phyloP scores from a whole-genome alignment of 2,797 vertebrate genomes.

The Otolemur crassicaudatus region DNA sequence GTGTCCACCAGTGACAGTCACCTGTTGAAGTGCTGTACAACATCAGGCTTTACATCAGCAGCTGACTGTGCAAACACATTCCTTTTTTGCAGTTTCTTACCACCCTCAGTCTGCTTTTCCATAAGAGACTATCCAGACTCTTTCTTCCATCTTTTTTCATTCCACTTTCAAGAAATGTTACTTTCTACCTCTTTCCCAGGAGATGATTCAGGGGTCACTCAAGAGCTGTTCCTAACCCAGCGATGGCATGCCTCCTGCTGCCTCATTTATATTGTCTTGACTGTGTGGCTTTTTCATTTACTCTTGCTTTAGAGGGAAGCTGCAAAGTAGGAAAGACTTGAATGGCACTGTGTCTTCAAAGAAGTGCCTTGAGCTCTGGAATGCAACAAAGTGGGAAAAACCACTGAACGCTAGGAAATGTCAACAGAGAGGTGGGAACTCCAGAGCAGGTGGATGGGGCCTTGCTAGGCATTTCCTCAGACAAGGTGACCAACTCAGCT shows the following conservation, averaged over 20 bases:
- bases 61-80: neutral
- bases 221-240: slow-evolving; percentile 61
- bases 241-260: slow-evolving; percentile 63
- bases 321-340: slow-evolving; percentile 70
- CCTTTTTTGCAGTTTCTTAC: slow-evolving; percentile 8
- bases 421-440: slow-evolving; percentile 54
- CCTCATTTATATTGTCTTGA: slow-evolving; percentile 70
- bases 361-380: slow-evolving; percentile 71
- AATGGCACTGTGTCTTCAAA: slow-evolving; percentile 77
- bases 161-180: slow-evolving; percentile 63
- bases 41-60: neutral
- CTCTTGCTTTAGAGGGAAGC: slow-evolving; percentile 69
- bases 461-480: slow-evolving; percentile 46
- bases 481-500: neutral
- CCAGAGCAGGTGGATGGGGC: slow-evolving; percentile 44
- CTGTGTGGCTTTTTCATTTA: slow-evolving; percentile 69
- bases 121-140: neutral
- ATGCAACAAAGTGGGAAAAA: slow-evolving; percentile 74
- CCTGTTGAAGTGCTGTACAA: neutral
- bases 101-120: slow-evolving; percentile 54
- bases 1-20: neutral
- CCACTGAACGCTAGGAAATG: slow-evolving; percentile 64
- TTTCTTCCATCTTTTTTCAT: slow-evolving; percentile 51
- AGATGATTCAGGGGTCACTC: slow-evolving; percentile 66
- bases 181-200: slow-evolving; percentile 56